Evolutionary conservation across 1,140 invertebrate genomes (phyloP), one percentile per base, ranked within the genome.

Genomic region (Hypsibius dujardini): DNA sequence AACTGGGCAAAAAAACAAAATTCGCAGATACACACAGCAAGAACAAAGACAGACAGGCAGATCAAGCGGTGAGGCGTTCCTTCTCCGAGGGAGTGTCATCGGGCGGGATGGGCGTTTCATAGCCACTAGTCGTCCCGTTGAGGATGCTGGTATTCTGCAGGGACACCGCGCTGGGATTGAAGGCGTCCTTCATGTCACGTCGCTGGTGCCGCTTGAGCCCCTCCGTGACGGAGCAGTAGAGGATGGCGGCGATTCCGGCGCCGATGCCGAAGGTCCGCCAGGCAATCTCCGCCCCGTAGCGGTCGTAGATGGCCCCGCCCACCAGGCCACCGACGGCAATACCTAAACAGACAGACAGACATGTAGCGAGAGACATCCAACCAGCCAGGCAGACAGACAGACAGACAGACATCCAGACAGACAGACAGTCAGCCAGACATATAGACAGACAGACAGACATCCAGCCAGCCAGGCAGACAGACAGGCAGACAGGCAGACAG

Each of bases 31-130:
- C 28, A 28, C 28, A 28, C 28, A 28, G 50, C 50, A 56, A 56
- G 50, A 0, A 56, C n/a, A n/a, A n/a, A n/a, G n/a, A 56, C 50
- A 12, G 50, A n/a, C 50, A 56, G n/a, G 50, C 50, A 7, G n/a
- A 56, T 67, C 62, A 67, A 12, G 62, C 42, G 45, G 62, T 67
- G 12, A 67, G 42, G 7, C 62, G 62, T 67, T 67, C 62, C 62
- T 67, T 67, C 42, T 67, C 62, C 42, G 62, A 67, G 3, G 62
- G 62, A 15, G 62, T 67, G 45, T 67, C 28, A 28, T 28, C 62
- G 42, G 62, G 62, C 12, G 62, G 62, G 42, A 67, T 67, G 12
- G 62, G 62, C 7, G 62, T 67, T 15, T 12, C 62, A 45, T 67
- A 67, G 12, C 62, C 62, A 42, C 3, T 67, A 7, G 12, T 42